phyloP scores from a whole-genome alignment of 1,140 invertebrate genomes.

The Lepeophtheirus salmonis region DNA sequence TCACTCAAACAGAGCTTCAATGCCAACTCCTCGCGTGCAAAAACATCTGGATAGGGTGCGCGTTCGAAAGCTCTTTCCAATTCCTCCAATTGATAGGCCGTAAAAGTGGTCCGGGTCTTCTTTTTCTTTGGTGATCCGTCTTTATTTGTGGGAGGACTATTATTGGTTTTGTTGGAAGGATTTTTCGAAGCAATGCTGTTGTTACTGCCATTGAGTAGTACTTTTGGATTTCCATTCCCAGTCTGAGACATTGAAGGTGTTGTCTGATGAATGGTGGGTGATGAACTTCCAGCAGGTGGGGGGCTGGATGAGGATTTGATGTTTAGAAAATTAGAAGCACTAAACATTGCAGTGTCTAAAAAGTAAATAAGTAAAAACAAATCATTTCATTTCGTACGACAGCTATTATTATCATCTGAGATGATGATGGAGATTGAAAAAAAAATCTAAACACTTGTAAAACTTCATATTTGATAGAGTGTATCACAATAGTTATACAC shows the following conservation, averaged over 20 bases:
- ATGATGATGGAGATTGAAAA: not conserved
- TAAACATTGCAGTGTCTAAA: not conserved
- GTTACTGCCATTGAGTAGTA: too few species aligned
- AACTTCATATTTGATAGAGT: not conserved
- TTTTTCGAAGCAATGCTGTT: too few species aligned
- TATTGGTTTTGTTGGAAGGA: not conserved
- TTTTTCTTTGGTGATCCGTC: conserved; percentile 14
- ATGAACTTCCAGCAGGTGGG: not conserved
- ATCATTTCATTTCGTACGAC: not conserved
- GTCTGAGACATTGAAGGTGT: not conserved
- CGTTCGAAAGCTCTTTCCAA: conserved; percentile 79
- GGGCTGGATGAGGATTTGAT: not conserved
- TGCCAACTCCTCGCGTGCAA: conserved; percentile 43
- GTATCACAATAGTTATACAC: not conserved
- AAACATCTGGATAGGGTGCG: conserved; percentile 89
- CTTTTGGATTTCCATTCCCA: too few species aligned
- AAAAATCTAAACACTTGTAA: not conserved
- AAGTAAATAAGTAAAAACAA: not conserved
- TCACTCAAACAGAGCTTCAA: conserved; percentile 29
- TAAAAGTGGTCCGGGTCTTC: conserved; percentile 62
- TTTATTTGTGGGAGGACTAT: not conserved
- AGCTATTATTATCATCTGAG: not conserved
- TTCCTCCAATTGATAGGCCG: conserved; percentile 82
- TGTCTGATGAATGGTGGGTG: too few species aligned
- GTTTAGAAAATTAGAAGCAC: not conserved